phyloP scores from a whole-genome alignment of 2,888 invertebrate species.

The Eilema griseolum region DNA sequence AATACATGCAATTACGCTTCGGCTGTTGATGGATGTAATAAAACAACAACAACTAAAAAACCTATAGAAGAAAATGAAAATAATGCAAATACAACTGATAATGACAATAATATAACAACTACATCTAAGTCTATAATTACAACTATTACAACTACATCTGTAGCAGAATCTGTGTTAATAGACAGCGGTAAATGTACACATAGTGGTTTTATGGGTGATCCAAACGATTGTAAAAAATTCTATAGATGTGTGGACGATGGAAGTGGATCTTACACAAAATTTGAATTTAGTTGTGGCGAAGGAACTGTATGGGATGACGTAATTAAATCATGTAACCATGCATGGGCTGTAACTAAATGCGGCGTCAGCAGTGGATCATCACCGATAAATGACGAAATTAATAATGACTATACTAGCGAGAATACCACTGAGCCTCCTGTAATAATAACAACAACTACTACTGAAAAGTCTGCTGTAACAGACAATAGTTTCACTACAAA shows the following conservation, averaged over 20 bases:
- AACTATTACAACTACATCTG: conserved; percentile 16
- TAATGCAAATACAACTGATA: neutral
- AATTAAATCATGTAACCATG: conserved; percentile 87
- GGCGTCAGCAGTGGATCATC: conserved; percentile 27
- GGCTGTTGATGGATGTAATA: conserved; percentile 73
- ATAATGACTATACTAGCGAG: conserved; percentile 69
- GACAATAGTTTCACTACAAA: conserved; percentile 29
- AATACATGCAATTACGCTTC: conserved; percentile 87
- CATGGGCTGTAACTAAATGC: conserved; percentile 72
- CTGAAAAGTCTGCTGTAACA: too few relatives aligned
- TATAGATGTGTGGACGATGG: conserved; percentile 88
- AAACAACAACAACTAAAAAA: conserved; percentile 13
- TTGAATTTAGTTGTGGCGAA: conserved; percentile 86
- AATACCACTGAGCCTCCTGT: conserved; percentile 16
- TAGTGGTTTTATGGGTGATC: conserved; percentile 88
- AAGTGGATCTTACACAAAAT: conserved; percentile 78
- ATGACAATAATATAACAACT: conserved; percentile 7
- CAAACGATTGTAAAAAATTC: conserved; percentile 88
- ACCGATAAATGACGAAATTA: conserved; percentile 37
- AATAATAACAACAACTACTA: conserved; percentile 20
- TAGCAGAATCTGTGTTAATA: conserved; percentile 19
- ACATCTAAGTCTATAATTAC: conserved; percentile 18
- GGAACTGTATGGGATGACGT: conserved; percentile 88
- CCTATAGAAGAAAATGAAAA: conserved; percentile 7
- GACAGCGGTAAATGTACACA: conserved; percentile 43